These are phyloP conservation scores for Melanerpes aurifrons DNA, from an alignment of 2,113 vertebrate species.

Conservation along the genomic window DNA sequence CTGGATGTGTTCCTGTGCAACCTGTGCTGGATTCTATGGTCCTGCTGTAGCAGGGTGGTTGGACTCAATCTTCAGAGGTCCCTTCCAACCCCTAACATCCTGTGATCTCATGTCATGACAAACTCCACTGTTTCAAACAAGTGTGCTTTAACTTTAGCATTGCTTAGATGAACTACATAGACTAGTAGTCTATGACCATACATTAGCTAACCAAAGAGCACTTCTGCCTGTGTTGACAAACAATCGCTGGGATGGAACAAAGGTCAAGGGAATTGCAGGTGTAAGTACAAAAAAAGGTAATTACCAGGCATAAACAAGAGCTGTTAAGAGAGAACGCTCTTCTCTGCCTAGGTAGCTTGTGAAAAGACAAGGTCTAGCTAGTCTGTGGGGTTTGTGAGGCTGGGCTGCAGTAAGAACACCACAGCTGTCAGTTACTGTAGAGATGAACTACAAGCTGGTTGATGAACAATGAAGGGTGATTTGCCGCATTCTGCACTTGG, in stretches of 20 bases:
- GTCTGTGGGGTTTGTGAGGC: background rate
- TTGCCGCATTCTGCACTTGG: background rate
- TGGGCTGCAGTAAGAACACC: background rate
- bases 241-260: background rate
- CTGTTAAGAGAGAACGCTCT: background rate
- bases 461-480: constrained; percentile 27
- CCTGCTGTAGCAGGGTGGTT: too few relatives aligned
- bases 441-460: background rate
- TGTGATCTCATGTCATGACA: background rate
- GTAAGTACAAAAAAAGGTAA: background rate
- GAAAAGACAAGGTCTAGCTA: background rate
- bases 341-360: background rate
- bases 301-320: background rate
- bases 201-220: background rate
- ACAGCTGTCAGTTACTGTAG: constrained; percentile 6
- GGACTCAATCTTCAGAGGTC: too few relatives aligned
- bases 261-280: background rate
- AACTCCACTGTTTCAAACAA: background rate
- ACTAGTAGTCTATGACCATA: background rate
- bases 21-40: too few relatives aligned
- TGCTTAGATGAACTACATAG: background rate
- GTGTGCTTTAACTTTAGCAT: background rate
- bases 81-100: too few relatives aligned
- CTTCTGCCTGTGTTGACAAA: background rate
- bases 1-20: too few relatives aligned